These are phyloP conservation scores for Sceliomorpha sp. DNA, from an alignment of 2,888 invertebrate species.

Conservation along the genomic window DNA sequence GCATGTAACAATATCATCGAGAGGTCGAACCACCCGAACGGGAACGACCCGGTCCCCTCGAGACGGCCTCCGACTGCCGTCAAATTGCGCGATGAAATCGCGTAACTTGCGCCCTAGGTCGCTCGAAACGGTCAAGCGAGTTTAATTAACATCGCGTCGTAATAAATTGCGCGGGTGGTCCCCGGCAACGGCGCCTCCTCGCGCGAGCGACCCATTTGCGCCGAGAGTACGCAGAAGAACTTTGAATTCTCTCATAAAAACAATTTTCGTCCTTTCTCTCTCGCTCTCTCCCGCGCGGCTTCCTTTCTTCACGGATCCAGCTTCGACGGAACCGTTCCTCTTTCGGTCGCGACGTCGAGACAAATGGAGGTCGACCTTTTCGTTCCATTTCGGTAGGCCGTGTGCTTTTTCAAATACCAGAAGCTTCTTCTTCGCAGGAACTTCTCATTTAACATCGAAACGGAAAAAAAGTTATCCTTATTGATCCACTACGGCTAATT, in stretches of 20 bases:
- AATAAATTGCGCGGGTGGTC: constrained; percentile 31
- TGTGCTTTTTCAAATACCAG: constrained; percentile 8
- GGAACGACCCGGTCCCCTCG: too few relatives aligned
- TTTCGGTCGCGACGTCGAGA: constrained; percentile 37
- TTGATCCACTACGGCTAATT: neutral
- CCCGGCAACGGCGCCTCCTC: neutral
- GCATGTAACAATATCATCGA: too few relatives aligned
- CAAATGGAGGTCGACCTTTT: constrained; percentile 44
- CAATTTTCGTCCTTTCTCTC: constrained; percentile 40
- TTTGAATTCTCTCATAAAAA: constrained; percentile 59
- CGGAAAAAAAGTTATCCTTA: neutral
- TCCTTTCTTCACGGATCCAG: constrained; percentile 31
- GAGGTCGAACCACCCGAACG: too few relatives aligned
- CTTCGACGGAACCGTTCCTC: constrained; percentile 57
- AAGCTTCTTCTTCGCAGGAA: neutral
- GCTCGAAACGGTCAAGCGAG: constrained; percentile 3
- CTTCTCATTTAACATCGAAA: neutral
- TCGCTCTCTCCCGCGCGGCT: neutral
- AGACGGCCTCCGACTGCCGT: too few relatives aligned
- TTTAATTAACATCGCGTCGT: constrained; percentile 12
- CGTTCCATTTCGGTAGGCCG: constrained; percentile 19
- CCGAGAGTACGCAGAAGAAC: constrained; percentile 21
- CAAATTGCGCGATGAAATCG: neutral
- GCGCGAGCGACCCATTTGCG: constrained; percentile 53
- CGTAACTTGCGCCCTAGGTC: constrained; percentile 1